Evolutionary conservation across 2,113 vertebrate species (phyloP).

Genomic region (Ophthalmolycus amberensis): DNA sequence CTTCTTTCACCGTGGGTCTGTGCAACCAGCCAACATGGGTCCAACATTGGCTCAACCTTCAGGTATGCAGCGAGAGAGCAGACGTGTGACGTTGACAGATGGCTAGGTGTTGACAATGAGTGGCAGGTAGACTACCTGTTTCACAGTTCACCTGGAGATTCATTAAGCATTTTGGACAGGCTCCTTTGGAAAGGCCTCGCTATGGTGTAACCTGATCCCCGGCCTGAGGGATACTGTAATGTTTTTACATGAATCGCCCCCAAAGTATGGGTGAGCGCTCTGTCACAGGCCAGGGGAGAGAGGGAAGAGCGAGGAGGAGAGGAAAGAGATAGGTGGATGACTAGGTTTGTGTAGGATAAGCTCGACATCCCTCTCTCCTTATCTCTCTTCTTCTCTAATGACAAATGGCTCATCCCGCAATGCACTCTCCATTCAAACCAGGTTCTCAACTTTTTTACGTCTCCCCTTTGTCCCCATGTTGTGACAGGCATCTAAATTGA

Average conservation of each 20-base stretch:
- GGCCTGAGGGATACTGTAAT: slow-evolving; percentile 71
- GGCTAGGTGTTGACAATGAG: slow-evolving; percentile 73
- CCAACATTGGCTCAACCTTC: slow-evolving; percentile 56
- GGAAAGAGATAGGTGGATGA: neutral
- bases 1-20: slow-evolving; percentile 36
- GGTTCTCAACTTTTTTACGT: slow-evolving; percentile 86
- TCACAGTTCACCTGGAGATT: slow-evolving; percentile 79
- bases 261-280: slow-evolving; percentile 53
- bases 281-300: slow-evolving; percentile 52
- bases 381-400: slow-evolving; percentile 70
- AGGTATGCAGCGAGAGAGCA: slow-evolving; percentile 68
- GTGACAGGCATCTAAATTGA: slow-evolving; percentile 93
- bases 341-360: slow-evolving; percentile 53
- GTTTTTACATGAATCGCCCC: slow-evolving; percentile 70
- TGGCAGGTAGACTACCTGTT: slow-evolving; percentile 78
- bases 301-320: slow-evolving; percentile 18
- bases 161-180: slow-evolving; percentile 81
- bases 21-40: slow-evolving; percentile 25
- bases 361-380: slow-evolving; percentile 64
- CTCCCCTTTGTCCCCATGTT: slow-evolving; percentile 80
- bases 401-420: slow-evolving; percentile 85
- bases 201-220: slow-evolving; percentile 68
- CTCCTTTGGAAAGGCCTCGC: slow-evolving; percentile 57
- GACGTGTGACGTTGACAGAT: slow-evolving; percentile 74
- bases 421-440: slow-evolving; percentile 85